Base-by-base conservation (phyloP, 1,140 invertebrate genomes). In the Trypoxylus dichotomus region DNA sequence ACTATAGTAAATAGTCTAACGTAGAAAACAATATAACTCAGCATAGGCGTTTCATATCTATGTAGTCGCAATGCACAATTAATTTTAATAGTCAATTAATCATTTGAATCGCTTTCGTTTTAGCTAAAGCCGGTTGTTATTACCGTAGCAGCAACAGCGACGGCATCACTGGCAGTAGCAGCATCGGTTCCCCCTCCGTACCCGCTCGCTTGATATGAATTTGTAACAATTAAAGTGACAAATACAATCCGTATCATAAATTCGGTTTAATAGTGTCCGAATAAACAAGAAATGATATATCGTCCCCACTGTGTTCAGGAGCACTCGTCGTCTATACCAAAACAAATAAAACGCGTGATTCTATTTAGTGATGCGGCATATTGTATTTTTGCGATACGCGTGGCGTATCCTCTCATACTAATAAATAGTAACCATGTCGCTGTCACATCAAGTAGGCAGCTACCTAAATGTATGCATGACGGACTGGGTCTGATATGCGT, bases 141-240 rank as follows among this genome's bases (percentile, higher is more conserved):
- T 68, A 13, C 60, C 21, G 60, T 24, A 25, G 25, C 47, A 54
- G 47, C 47, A 54, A 54, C 42, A 3, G 15, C 42, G 15, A 15
- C 42, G n/a, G 58, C 58, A 60, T 60, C 58, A 60, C 21, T 25
- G 27, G 24, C 60, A 68, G 24, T 27, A 68, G 21, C 24, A 68
- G 21, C 27, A 68, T 24, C 19, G 60, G 15, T n/a, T 54, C 47
- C 47, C 42, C 15, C 5, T 54, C 19, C 19, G 15, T 19, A n/a
- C 47, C n/a, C 60, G 24, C 60, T 24, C 60, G 11, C 21, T 13
- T 29, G 11, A 29, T 68, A 68, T 68, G 60, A 68, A 68, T 68
- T 68, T 83, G 81, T 80, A 83, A 83, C 82, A 83, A 81, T 83
- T 82, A 81, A 82, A 83, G 82, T 82, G 82, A 83, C 82, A 82